Base-by-base conservation (phyloP, 2,113 vertebrate species). In the Callithrix jacchus region DNA sequence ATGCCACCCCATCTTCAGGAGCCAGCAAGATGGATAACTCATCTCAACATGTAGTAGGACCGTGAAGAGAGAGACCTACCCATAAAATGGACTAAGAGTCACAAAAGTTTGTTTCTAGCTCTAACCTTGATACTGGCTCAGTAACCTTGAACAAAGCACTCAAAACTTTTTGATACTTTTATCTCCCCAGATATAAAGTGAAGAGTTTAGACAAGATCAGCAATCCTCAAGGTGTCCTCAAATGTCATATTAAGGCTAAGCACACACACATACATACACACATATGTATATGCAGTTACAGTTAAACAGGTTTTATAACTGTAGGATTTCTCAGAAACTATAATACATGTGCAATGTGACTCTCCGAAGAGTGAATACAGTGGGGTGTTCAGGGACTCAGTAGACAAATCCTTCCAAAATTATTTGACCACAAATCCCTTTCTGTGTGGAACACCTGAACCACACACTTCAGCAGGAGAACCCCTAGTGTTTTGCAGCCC, bases 311-410 rank as follows among this genome's bases (percentile, higher is more conserved):
- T 58, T 77, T 81, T 79, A 58, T 27, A 18, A 27, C 32, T 40
- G 0, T 4, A 49, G 66, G n/a, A 20, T 32, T 35, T 80, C 58
- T 68, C 58, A 81, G 54, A 70, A 17, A 3, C 76, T 17, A 6
- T 30, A 1, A 4, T 9, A 20, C 0, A 23, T 3, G 7, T 8
- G 4, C 8, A 20, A 9, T 3, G 0, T 32, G 40, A 5, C 0
- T 47, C 85, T 88, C 37, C 14, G 30, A 4, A 16, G 40, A 35
- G 88, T 16, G 1, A 54, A 18, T 20, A 35, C 42, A 13, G 18
- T 6, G 21, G 32, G 14, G 11, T 21, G n/a, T 40, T 49, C 35
- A 47, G 58, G 32, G 35, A 11, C 23, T 66, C 27, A 1, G 12
- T 4, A 42, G 68, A 68, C 25, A 86, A 85, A 45, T 2, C 12